Evolutionary conservation across 2,888 invertebrate species (phyloP), one percentile per base, ranked within the genome.

Genomic region (Protophormia terraenovae): DNA sequence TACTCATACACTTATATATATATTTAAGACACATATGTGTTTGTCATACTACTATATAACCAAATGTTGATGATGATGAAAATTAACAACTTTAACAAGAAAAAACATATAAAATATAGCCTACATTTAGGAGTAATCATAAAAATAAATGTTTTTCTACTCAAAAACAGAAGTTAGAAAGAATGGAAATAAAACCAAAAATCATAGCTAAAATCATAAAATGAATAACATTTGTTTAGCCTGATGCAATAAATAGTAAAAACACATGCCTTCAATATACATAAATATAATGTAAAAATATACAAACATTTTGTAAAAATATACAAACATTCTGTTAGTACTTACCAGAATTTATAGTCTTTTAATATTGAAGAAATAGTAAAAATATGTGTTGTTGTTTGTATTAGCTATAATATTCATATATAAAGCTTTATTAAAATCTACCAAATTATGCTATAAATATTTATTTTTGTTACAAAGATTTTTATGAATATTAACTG

Each of bases 61-160:
- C 85, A 82, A 85, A 84, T 77, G 67, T 77, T 73, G 81, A 66
- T 77, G 73, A 78, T 82, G 71, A 78, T 75, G 75, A 75, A 82
- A 71, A 76, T 85, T 82, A 85, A 85, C 85, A 85, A 45, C 75
- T 82, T 81, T 66, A 60, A 71, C 19, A 71, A 14, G n/a, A n/a
- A 76, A 67, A 1, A 12, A 47, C 16, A 35, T 19, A 67, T 38
- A 69, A 69, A 67, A 69, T 66, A 67, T 72, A 29, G 66, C 66
- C 66, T 80, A 66, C 14, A 55, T 73, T 73, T 66, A 66, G 66
- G 73, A 14, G 45, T 76, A 22, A 58, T 32, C 76, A 58, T 76
- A 38, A 82, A 76, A 35, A 58, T 45, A 62, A 64, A 82, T 71
- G 71, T 14, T 27, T 32, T 60, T 50, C 38, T 8, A 38, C 38